Evolutionary conservation across 1,140 invertebrate species (phyloP), one percentile per base, ranked within the genome.

Genomic region (Phymastichus coffea): DNA sequence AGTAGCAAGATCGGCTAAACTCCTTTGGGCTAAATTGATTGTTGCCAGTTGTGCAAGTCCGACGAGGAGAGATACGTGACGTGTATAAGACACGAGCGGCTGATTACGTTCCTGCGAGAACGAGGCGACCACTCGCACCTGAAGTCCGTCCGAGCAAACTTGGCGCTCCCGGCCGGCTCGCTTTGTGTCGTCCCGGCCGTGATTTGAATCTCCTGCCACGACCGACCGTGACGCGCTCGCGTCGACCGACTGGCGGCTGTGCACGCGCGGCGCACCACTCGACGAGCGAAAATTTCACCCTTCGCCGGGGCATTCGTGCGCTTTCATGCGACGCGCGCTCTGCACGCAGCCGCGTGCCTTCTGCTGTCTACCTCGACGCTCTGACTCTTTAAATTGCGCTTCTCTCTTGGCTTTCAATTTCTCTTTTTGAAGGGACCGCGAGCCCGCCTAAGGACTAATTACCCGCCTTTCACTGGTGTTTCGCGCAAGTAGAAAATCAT

Each of bases 1-100:
- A 22, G 41, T 44, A 44, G 25, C 43, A 41, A 48, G 54, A 25
- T 54, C 33, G 43, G 57, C n/a, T 60, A 60, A 60, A 60, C 41
- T 60, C 33, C 51, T 54, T 53, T 47, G 9, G 43, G 30, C 41
- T 60, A 60, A 60, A 60, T 60, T 60, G 57, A 60, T 60, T 60
- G 57, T 60, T 60, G 38, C 57, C 41, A 43, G 40, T 53, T 59
- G 57, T 53, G n/a, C n/a, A 59, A 53, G 30, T 47, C 57, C 33
- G 22, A 53, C 48, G 47, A 2, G n/a, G n/a, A n/a, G n/a, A n/a
- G n/a, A 37, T 61, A 61, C 59, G 59, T 61, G 59, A 55, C 52
- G 52, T 47, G 59, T 55, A 55, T 56, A 47, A 56, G 46, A 48
- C 58, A 47, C 30, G 57, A 60, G 61, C 28, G 61, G 37, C 38